A percentile compares a stretch with the other conserved stretches of the same genome.
Conservation (phyloP, 2,888 invertebrate species). For the Drosophila birchii region DNA sequence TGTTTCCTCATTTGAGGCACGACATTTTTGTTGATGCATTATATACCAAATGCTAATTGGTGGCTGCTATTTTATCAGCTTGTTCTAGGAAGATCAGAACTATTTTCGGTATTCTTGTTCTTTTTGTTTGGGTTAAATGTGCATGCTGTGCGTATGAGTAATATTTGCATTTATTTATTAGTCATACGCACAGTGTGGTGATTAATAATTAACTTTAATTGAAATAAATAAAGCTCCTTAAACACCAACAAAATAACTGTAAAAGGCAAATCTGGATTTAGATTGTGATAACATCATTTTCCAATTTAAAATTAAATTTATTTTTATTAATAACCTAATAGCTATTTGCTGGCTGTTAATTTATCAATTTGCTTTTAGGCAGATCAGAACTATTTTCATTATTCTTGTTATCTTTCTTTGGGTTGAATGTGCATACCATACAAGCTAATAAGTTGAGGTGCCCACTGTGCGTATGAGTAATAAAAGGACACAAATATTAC, state of each 20-base stretch:
- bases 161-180: background rate
- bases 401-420: no score
- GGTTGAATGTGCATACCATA: no score
- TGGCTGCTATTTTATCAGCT: slow-evolving; percentile 7
- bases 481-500: background rate
- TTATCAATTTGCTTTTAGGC: no score
- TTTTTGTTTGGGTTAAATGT: background rate
- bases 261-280: no score
- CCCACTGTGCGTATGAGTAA: background rate
- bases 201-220: background rate
- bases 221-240: background rate
- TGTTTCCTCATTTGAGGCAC: slow-evolving; percentile 46
- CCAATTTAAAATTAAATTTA: no score
- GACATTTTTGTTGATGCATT: slow-evolving; percentile 49
- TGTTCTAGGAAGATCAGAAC: slow-evolving; percentile 22
- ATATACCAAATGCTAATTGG: slow-evolving; percentile 42
- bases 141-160: slow-evolving; percentile 6
- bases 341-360: no score
- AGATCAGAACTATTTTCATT: no score
- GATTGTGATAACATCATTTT: no score
- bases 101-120: slow-evolving; percentile 3
- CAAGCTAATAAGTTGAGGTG: no score
- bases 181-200: background rate
- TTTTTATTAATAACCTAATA: no score
- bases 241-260: no score